Conservation (phyloP, 2,113 vertebrate species). For the Phyllostomus hastatus region DNA sequence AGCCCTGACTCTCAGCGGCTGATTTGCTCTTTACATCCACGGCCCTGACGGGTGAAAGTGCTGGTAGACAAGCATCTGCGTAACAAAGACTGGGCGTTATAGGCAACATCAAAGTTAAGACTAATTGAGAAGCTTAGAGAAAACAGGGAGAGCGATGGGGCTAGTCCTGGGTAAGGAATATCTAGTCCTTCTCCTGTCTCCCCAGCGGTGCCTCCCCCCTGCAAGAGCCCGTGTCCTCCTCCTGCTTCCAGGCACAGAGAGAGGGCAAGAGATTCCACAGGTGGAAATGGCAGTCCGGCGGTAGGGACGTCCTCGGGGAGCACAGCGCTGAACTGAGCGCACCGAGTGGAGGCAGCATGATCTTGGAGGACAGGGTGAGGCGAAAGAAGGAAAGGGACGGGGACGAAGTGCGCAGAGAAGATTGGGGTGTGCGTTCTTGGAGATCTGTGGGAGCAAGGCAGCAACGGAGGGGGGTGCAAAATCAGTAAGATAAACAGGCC, state of each 20-base stretch:
- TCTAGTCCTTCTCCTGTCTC: not conserved
- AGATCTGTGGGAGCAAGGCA: not conserved
- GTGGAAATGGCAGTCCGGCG: constrained; percentile 22
- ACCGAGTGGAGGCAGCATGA: not conserved
- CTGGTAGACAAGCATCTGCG: not conserved
- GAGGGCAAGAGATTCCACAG: constrained; percentile 57
- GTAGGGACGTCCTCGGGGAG: not conserved
- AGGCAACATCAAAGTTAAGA: constrained; percentile 26
- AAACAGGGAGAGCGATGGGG: not conserved
- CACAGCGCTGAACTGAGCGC: not conserved
- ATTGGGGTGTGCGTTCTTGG: not conserved
- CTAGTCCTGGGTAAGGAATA: not conserved
- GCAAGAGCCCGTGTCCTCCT: not conserved
- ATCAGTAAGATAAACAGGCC: constrained; percentile 74
- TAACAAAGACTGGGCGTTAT: constrained; percentile 46
- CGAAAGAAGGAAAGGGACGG: not conserved
- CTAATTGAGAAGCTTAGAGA: not conserved
- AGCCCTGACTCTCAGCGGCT: not conserved
- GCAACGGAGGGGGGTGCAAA: constrained; percentile 71
- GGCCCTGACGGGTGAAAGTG: not conserved
- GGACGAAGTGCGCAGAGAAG: not conserved
- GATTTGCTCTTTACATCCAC: not conserved
- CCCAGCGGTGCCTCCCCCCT: not conserved
- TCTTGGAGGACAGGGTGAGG: not conserved
- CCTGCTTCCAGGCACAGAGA: not conserved